Evolutionary conservation across 2,797 vertebrate genomes (phyloP), one percentile per base, ranked within the genome.

Genomic region (Helarctos malayanus): DNA sequence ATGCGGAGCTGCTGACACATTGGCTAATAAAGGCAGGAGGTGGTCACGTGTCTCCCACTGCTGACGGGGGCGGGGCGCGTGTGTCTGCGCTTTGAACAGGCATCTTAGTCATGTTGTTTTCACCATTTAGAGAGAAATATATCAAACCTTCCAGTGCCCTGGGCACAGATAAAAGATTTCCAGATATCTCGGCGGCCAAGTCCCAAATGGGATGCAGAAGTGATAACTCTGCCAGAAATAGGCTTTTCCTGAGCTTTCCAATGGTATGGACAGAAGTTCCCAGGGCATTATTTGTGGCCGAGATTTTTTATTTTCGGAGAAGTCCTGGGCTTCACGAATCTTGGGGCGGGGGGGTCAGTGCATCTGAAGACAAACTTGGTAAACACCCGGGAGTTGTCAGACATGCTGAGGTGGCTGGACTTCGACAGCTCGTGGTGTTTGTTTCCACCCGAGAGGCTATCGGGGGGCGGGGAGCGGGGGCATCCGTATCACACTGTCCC

Each of bases 401-500:
- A 38, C n/a, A 0, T 15, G 1, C 15, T 32, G 21, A 35, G 63
- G 84, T 47, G 27, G 1, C 57, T 2, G 11, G n/a, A 12, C 32
- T 49, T 19, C 2, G 75, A 15, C 18, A 2, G 27, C 14, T 71
- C 5, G 0, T 35, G 56, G 63, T 2, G 0, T 63, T 27, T 21
- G 45, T 76, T 76, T 45, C 38, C 16, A 4, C 21, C 8, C 38
- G 4, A 52, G 73, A 63, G 54, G 23, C 29, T 25, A 3, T 25
- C 32, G 49, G 84, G 38, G 35, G 47, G 61, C 6, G 18, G 14
- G n/a, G 65, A 18, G 27, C 23, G 23, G 57, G 19, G 63, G 32
- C 27, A 13, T 35, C 76, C 1, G 0, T 1, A 4, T n/a, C 45
- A 2, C 68, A 14, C 3, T 3, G 32, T 1, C 38, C 11, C 21